Base-by-base conservation (phyloP, 2,113 vertebrate species). In the Oophaga pumilio region DNA sequence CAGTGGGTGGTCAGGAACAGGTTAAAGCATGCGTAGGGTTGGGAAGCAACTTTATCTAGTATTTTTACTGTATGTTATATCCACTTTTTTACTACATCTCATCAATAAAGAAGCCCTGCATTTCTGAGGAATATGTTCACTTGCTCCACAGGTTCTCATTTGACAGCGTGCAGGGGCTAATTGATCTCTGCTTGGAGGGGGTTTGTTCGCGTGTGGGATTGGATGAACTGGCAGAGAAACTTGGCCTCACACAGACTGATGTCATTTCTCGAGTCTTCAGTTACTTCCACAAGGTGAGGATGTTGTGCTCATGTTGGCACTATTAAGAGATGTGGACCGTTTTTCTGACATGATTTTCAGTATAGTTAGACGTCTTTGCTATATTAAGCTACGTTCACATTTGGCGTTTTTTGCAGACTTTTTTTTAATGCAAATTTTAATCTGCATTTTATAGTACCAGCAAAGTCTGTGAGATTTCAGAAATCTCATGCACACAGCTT, bases 271-370 rank as follows among this genome's bases (percentile, higher is more conserved):
- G 90, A 53, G 91, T 93, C 78, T 91, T 91, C 22, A 89, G 87
- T 90, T 94, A 91, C 89, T 94, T 93, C 78, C 91, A 92, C 69
- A 91, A 94, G 93, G 93, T 94, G 90, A 86, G 24, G 9, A 24
- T 12, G 49, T 68, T 28, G 56, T 59, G 53, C n/a, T 78, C 8
- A 24, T 56, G 13, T 22, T 24, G 22, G 52, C 73, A 28, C 24
- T 26, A n/a, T 76, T 43, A 50, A 76, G 43, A 13, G 10, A 10
- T n/a, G 49, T 68, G n/a, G 10, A 5, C 64, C 26, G 24, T 11
- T 68, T n/a, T 11, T n/a, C 7, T 24, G 3, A 26, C 64, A 13
- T 11, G 11, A 43, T 24, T 68, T 12, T 68, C 2, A 4, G 64
- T n/a, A 68, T 13, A n/a, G 13, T 69, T 69, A 28, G 24, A 62